These are phyloP conservation scores for Plemyria rubiginata DNA, from an alignment of 2,888 invertebrate genomes.

Conservation along the genomic window DNA sequence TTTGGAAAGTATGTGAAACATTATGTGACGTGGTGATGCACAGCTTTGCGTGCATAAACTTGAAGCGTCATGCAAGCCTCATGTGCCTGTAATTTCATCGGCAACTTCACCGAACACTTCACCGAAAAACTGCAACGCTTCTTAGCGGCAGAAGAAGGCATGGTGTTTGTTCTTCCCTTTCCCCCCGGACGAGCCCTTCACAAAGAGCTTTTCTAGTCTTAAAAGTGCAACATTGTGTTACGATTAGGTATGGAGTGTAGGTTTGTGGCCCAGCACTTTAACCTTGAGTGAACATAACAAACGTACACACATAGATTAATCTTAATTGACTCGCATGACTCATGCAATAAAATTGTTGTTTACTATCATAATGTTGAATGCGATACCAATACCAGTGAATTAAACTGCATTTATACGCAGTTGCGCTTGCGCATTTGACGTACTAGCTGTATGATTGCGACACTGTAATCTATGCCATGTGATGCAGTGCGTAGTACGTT, in stretches of 20 bases:
- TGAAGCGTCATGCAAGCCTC: too few species aligned
- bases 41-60: too few species aligned
- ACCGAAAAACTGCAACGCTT: too few species aligned
- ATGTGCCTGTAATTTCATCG: too few species aligned
- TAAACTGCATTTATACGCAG: slow-evolving; percentile 26
- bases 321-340: slow-evolving; percentile 40
- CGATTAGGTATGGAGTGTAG: slow-evolving; percentile 4
- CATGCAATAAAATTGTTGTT: slow-evolving; percentile 40
- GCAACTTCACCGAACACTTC: too few species aligned
- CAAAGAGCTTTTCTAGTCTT: too few species aligned
- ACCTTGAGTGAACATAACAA: slow-evolving; percentile 37
- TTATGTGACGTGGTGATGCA: too few species aligned
- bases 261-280: slow-evolving; percentile 26
- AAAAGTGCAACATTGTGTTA: too few species aligned
- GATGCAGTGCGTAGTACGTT: slow-evolving; percentile 14
- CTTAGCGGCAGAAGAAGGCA: too few species aligned
- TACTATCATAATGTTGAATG: slow-evolving; percentile 36
- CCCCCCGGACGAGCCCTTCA: too few species aligned
- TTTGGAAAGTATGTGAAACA: too few species aligned
- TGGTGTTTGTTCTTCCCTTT: too few species aligned
- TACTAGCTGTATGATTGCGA: slow-evolving; percentile 9
- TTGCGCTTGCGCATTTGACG: slow-evolving; percentile 20
- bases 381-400: slow-evolving; percentile 29
- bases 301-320: slow-evolving; percentile 30
- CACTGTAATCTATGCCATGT: slow-evolving; percentile 10